phyloP scores from a whole-genome alignment of 2,888 invertebrate genomes.

The Hyposoter dolosus region DNA sequence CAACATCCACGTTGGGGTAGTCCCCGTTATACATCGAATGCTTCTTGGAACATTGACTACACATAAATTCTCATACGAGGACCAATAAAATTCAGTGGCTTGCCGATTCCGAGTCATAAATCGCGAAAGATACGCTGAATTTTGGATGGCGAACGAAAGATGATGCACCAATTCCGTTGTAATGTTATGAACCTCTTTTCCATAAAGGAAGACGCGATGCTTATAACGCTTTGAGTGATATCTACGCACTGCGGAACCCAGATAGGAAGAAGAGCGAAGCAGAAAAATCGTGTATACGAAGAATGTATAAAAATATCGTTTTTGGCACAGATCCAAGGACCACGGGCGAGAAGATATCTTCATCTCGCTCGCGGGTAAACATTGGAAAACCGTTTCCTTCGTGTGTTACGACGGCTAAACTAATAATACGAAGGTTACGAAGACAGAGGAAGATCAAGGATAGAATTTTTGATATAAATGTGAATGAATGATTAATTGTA shows the following conservation, averaged over 20 bases:
- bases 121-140: constrained; percentile 31
- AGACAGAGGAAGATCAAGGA: constrained; percentile 35
- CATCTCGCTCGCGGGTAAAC: constrained; percentile 73
- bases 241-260: constrained; percentile 20
- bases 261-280: constrained; percentile 29
- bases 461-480: background rate
- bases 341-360: constrained; percentile 64
- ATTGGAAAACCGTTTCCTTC: constrained; percentile 69
- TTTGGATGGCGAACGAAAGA: background rate
- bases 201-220: background rate
- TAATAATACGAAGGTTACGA: constrained; percentile 49
- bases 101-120: constrained; percentile 19
- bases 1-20: background rate
- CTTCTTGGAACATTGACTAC: constrained; percentile 8
- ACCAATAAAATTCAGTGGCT: constrained; percentile 24
- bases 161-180: constrained; percentile 25
- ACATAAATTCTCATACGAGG: constrained; percentile 28
- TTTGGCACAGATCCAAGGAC: constrained; percentile 74
- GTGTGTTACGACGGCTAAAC: constrained; percentile 37
- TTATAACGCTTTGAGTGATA: constrained; percentile 27
- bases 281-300: constrained; percentile 39
- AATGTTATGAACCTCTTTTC: constrained; percentile 17
- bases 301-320: constrained; percentile 76
- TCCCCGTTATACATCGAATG: background rate
- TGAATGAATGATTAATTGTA: background rate